Base-by-base conservation (phyloP, 2,888 invertebrate species). In the Drosophila quasianomalipes region DNA sequence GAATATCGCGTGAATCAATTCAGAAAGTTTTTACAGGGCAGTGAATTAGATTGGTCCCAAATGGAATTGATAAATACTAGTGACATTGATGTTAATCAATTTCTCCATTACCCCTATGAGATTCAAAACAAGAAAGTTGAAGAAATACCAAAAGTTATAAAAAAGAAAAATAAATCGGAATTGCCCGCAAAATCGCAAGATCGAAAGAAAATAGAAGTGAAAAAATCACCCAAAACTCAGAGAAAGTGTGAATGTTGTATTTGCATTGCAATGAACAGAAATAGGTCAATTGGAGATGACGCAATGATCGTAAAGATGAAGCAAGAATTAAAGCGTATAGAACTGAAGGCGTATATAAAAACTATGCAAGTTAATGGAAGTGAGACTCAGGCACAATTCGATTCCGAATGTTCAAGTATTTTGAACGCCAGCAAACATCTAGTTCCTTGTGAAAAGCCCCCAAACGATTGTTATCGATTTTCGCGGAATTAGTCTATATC, bases 331-430 rank as follows among this genome's bases (percentile, higher is more conserved):
- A 74, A 74, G 12, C 80, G 75, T 0, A 54, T 55, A 5, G 76
- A 89, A 33, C 26, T 87, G n/a, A 70, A 61, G 53, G 68, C 72
- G 10, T 87, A 84, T 22, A 68, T 86, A 1, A 62, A 55, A 3
- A 37, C 51, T 6, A 67, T 33, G 31, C 55, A 51, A 28, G 4
- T 14, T 1, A 16, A 16, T 9, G 10, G 9, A 4, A 16, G 19
- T 9, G 49, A 31, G 5, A 10, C 7, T 9, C 47, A 47, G 16
- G 52, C n/a, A n/a, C 14, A 37, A 0, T 19, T 16, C 26, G 31
- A 37, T 61, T 12, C 28, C 22, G 26, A 39, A 9, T 39, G 37
- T 51, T 14, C 67, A 31, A n/a, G 28, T 30, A 39, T 57, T 39
- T 31, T 31, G 12, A n/a, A 33, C 30, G 16, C 19, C n/a, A 7